Conservation (phyloP, 1,140 invertebrate species). For the Calosoma granatense region DNA sequence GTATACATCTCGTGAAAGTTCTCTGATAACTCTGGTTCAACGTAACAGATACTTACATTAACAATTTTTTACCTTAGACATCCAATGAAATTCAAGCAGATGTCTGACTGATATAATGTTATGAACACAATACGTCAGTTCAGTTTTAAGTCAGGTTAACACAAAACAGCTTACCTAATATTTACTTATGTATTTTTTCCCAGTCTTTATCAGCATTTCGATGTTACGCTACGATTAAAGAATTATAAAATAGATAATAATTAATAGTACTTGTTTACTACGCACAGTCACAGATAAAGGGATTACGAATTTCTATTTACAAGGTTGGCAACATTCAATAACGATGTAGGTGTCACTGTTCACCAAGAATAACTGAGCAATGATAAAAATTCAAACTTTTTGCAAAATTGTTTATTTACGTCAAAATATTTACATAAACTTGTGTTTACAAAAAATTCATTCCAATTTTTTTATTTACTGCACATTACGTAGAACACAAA, state of each 20-base stretch:
- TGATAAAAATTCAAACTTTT: too few species aligned
- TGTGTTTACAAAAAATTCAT: too few species aligned
- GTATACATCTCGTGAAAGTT: not conserved
- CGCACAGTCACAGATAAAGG: not conserved
- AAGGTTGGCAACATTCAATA: too few species aligned
- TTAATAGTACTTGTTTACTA: conserved; percentile 1
- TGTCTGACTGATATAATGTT: not conserved
- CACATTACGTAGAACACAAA: too few species aligned
- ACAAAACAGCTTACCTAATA: conserved; percentile 7
- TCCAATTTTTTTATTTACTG: too few species aligned
- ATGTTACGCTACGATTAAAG: conserved; percentile 1
- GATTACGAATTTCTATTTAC: not conserved
- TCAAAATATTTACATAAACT: too few species aligned
- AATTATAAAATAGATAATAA: not conserved
- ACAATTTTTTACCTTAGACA: not conserved
- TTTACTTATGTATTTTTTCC: not conserved
- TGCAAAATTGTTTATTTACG: too few species aligned
- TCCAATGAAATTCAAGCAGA: not conserved
- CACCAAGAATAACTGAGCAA: too few species aligned
- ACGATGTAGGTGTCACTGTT: too few species aligned
- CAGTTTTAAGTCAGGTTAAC: not conserved
- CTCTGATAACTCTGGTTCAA: not conserved
- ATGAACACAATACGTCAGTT: not conserved
- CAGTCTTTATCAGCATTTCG: conserved; percentile 4
- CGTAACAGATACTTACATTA: not conserved